Base-by-base conservation (phyloP, 2,113 vertebrate species). In the Forbesichthys agassizii region DNA sequence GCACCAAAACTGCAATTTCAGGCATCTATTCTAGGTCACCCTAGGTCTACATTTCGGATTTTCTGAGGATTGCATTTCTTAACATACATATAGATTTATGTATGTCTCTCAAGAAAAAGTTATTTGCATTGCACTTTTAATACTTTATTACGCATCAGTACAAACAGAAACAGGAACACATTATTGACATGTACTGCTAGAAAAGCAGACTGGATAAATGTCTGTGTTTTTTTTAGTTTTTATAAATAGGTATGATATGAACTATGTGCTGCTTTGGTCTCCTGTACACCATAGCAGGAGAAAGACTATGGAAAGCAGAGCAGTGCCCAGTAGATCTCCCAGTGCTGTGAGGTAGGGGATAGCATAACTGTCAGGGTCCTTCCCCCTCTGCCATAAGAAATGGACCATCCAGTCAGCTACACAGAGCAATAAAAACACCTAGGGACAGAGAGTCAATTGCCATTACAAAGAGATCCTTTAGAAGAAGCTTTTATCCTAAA, bases 281-380 rank as follows among this genome's bases (percentile, higher is more conserved):
- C 68, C 69, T 11, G 86, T 33, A 10, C 75, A 73, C 88, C 85
- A 89, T 13, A 90, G 79, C 0, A 87, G 0, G 12, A 92, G 71
- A 79, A 99, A 96, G 68, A 90, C 94, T 36, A 96, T 60, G 0
- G 96, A 94, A 57, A 98, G 91, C 16, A 98, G 93, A 27, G 92
- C 90, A 0, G 95, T 98, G 36, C 96, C 97, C 2, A 98, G 90
- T 33, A 99, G 91, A 75, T 98, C 96, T 0, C 94, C 96, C 1
- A 98, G 73, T 18, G 96, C 96, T 0, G 96, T 98, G 80, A 99
- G 94, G 91, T 98, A 99, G 8, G 96, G 96, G 88, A 98, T 98
- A n/a, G 96, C 95, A 81, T 95, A 94, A 52, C 93, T 96, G 68
- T 99, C 96, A 0, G 97, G 96, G 63, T 99, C 97, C 89, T 95